These are phyloP conservation scores for Lasioglossum vierecki DNA, from an alignment of 2,888 invertebrate species.

Conservation along the genomic window DNA sequence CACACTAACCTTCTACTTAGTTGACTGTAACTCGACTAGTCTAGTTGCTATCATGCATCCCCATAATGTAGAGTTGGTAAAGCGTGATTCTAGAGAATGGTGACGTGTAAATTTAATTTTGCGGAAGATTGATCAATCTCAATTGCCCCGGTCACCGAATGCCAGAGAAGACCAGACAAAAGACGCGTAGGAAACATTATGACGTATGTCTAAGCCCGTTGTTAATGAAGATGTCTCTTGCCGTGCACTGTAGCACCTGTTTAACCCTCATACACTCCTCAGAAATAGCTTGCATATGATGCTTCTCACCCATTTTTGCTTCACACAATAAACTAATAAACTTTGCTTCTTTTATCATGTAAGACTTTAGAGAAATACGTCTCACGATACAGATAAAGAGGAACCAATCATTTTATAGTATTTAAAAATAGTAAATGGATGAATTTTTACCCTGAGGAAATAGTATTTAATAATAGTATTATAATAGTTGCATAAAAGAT, in stretches of 20 bases:
- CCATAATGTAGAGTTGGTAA: background rate
- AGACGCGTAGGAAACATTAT: background rate
- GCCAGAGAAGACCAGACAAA: background rate
- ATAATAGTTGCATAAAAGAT: too few relatives aligned
- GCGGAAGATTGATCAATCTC: background rate
- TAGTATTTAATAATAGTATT: too few relatives aligned
- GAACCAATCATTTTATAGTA: too few relatives aligned
- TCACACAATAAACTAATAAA: too few relatives aligned
- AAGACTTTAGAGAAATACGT: too few relatives aligned
- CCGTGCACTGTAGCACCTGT: background rate
- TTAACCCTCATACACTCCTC: too few relatives aligned
- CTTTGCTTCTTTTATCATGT: too few relatives aligned
- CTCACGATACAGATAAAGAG: too few relatives aligned
- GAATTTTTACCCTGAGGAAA: too few relatives aligned
- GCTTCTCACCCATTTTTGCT: too few relatives aligned
- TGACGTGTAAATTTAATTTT: background rate
- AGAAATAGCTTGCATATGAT: too few relatives aligned
- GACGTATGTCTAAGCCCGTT: background rate
- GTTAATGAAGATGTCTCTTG: background rate
- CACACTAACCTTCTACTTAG: constrained; percentile 2
- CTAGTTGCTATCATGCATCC: background rate
- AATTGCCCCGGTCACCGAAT: background rate
- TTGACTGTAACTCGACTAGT: background rate
- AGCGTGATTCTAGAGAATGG: background rate
- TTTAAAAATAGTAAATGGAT: too few relatives aligned